Evolutionary conservation across 2,888 invertebrate genomes (phyloP), one percentile per base, ranked within the genome.

Genomic region (Rhamphomyia laevipes): DNA sequence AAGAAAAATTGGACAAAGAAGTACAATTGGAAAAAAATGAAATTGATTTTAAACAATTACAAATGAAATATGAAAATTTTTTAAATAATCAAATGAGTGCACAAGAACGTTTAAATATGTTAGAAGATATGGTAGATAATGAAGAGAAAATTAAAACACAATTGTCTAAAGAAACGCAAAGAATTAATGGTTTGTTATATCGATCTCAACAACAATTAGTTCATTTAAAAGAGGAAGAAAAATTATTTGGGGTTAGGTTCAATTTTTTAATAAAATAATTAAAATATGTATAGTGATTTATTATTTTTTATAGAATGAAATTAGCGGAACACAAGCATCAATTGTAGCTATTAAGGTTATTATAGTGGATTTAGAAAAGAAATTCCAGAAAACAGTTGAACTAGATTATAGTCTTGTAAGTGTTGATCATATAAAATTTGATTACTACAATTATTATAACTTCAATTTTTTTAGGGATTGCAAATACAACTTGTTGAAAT

Each of bases 341-440:
- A 55, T 65, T 23, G 2, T 49, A 0, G 59, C 60, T 2, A 50
- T 62, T 10, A 47, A 48, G 10, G 60, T 58, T 3, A 61, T 44
- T 13, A 61, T 62, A 15, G 59, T 59, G 4, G 51, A 56, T 15
- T 52, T 56, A 11, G 71, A 76, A 56, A 74, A 70, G 50, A 71
- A 70, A 35, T 58, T 81, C n/a, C 70, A 71, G 57, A 71, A 61
- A 42, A 74, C 77, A 55, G 79, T 78, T 53, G 83, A 82, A 64
- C 67, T 74, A 1, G 67, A 78, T 10, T 82, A 83, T 56, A 69
- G 73, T 37, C 68, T 80, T 65, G 82, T 81, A 66, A 7, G 12
- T n/a, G n/a, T 33, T 37, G 16, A 33, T 30, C 6, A 6, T n/a
- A 27, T 17, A 37, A 7, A 17, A 37, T 18, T 5, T 38, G 3